A percentile compares a stretch with the other conserved stretches of the same genome.
These are phyloP conservation scores for Cuniculus paca DNA, from an alignment of 2,797 vertebrate species.

Conservation along the genomic window DNA sequence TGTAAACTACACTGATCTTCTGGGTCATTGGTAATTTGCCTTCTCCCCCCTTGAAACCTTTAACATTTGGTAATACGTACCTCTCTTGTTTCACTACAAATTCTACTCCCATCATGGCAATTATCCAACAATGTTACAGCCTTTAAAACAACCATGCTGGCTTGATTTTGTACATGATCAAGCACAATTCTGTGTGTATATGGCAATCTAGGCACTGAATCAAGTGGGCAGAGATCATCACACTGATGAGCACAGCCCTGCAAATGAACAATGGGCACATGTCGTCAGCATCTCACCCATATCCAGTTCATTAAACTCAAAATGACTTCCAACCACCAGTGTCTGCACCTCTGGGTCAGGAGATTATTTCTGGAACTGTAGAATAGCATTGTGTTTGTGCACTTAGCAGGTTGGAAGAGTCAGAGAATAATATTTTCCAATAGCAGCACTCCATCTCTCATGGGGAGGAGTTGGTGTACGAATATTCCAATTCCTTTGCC, in stretches of 20 bases:
- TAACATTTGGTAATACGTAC: slow-evolving; percentile 5
- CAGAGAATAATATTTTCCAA: not conserved
- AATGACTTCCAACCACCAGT: slow-evolving; percentile 27
- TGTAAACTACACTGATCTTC: not conserved
- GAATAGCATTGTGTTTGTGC: not conserved
- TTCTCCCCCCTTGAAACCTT: not conserved
- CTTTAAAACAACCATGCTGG: not conserved
- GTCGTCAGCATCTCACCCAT: not conserved
- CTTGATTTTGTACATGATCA: slow-evolving; percentile 51
- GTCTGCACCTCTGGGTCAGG: not conserved
- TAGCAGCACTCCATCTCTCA: not conserved
- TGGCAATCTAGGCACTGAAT: not conserved
- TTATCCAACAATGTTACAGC: not conserved
- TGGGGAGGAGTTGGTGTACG: not conserved
- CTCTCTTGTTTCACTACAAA: slow-evolving; percentile 40
- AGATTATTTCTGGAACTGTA: slow-evolving; percentile 22
- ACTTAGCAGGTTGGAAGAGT: not conserved
- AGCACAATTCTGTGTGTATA: not conserved
- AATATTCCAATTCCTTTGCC: slow-evolving; percentile 9
- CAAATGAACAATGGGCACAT: not conserved
- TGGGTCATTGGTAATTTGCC: not conserved
- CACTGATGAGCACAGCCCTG: not conserved
- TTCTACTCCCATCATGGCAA: not conserved
- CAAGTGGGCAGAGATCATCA: not conserved
- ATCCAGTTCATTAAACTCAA: not conserved